Percentiles rank a stretch among this genome's conserved stretches.
Evolutionary conservation across 1,140 invertebrate species (phyloP).

Genomic region (Bacillus rossius): DNA sequence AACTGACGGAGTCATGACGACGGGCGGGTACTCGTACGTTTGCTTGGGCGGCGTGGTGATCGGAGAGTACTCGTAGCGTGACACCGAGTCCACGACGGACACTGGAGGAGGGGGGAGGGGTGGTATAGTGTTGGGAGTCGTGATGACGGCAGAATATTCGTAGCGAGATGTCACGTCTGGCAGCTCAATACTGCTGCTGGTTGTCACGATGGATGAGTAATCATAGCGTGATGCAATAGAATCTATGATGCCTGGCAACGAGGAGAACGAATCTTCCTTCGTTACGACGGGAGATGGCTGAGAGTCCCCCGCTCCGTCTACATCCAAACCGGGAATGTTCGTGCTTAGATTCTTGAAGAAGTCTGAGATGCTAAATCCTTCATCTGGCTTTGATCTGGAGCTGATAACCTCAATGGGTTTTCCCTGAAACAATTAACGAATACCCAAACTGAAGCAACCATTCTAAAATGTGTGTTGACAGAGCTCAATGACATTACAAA

Average conservation of each 20-base stretch:
- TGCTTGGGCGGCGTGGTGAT: too few relatives aligned
- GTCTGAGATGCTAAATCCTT: slow-evolving; percentile 38
- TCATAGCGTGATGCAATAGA: too few relatives aligned
- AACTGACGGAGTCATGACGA: too few relatives aligned
- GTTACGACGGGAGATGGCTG: too few relatives aligned
- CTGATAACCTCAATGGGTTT: slow-evolving; percentile 51
- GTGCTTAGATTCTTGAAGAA: slow-evolving; percentile 34
- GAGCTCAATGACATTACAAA: slow-evolving; percentile 7
- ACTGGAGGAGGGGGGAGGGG: slow-evolving; percentile 15
- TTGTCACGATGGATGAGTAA: too few relatives aligned
- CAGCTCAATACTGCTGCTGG: too few relatives aligned
- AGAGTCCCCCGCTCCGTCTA: not conserved
- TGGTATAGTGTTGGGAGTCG: not conserved
- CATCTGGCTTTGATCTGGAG: slow-evolving; percentile 31
- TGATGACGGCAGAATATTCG: not conserved
- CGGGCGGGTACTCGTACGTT: too few relatives aligned
- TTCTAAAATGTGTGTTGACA: not conserved
- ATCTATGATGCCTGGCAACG: too few relatives aligned
- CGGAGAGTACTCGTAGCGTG: too few relatives aligned
- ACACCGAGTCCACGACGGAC: not conserved
- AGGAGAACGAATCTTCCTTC: too few relatives aligned
- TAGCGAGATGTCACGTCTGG: too few relatives aligned
- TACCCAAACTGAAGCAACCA: slow-evolving; percentile 3
- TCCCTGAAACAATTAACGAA: slow-evolving; percentile 30
- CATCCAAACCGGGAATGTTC: slow-evolving; percentile 6